Base-by-base conservation (phyloP, 2,797 vertebrate genomes). In the Syngnathus rostellatus region DNA sequence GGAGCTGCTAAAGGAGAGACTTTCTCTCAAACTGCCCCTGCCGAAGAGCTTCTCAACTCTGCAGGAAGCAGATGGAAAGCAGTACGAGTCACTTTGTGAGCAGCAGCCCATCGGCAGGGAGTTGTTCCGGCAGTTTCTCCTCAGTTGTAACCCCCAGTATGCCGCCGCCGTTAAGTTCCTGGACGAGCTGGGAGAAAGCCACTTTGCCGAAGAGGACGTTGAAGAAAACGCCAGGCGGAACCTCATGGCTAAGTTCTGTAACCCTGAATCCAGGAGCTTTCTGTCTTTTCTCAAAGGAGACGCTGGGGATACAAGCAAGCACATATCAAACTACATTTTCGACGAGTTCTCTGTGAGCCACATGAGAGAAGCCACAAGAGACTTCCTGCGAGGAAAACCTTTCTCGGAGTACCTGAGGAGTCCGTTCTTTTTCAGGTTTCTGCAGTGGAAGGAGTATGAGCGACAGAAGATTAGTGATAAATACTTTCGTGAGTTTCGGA, bases 371-470 rank as follows among this genome's bases (percentile, higher is more conserved):
- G 92, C 90, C 79, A 81, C 88, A 4, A 84, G 72, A 67, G 66
- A 73, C 59, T 96, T 93, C 74, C 82, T 98, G 66, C 92, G 78
- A 74, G 89, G 68, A 19, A 89, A 86, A 59, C 93, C 94, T 51
- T 97, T 96, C 77, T 66, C 72, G 0, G 92, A 94, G 43, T 95
- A 92, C 86, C 88, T 90, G 73, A 83, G 73, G 65, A 96, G 92
- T 72, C 77, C 81, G 0, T 90, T 91, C 74, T 96, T 90, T 68
- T 89, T 93, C 41, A 92, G 80, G 78, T 94, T 93, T 70, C 69
- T 95, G 72, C 94, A 94, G 64, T 94, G 94, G 94, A 96, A 97
- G 85, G 87, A 90, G 76, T 94, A 73, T 0, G 93, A 96, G 84
- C 92, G 70, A 77, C 92, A 95, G 62, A 88, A 78, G 0, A 89